Percentiles rank a stretch among this genome's conserved stretches.
Conservation (phyloP, 1,140 invertebrate species). For the Bombus difficillimus region DNA sequence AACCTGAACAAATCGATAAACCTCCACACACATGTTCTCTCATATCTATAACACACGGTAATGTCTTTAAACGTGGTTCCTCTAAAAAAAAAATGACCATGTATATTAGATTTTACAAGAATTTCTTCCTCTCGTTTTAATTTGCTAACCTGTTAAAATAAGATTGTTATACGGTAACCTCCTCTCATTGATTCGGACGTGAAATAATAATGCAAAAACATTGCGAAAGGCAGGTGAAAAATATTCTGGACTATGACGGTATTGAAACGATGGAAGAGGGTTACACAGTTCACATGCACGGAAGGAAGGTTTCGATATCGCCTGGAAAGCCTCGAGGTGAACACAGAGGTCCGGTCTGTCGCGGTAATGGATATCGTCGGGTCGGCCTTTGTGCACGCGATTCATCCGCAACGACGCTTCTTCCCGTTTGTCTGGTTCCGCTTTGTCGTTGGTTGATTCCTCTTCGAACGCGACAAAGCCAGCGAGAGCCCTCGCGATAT, state of each 20-base stretch:
- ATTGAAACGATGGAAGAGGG: not conserved
- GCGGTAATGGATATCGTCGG: slow-evolving; percentile 61
- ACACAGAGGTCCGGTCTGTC: slow-evolving; percentile 45
- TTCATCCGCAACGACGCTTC: slow-evolving; percentile 49
- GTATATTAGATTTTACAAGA: not conserved
- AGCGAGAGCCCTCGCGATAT: not conserved
- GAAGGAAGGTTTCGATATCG: slow-evolving; percentile 37
- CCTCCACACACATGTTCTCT: not conserved
- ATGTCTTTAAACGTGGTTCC: too few relatives aligned
- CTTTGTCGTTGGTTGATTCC: slow-evolving; percentile 43
- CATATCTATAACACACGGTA: not conserved
- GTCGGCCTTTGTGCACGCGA: slow-evolving; percentile 57
- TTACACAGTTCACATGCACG: not conserved
- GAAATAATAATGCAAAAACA: too few relatives aligned
- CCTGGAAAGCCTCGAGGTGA: slow-evolving; percentile 34
- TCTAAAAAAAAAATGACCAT: not conserved
- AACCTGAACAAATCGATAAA: not conserved
- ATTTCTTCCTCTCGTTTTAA: not conserved
- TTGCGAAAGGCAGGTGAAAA: not conserved
- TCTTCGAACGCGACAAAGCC: slow-evolving; percentile 48
- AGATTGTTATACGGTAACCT: not conserved
- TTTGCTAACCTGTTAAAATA: not conserved
- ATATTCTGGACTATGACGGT: not conserved
- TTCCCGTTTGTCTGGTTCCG: slow-evolving; percentile 34
- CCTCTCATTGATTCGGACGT: too few relatives aligned